A percentile compares a stretch with the other conserved stretches of the same genome.
Conservation (phyloP, 2,113 vertebrate genomes). For the Odontophorus gujanensis region DNA sequence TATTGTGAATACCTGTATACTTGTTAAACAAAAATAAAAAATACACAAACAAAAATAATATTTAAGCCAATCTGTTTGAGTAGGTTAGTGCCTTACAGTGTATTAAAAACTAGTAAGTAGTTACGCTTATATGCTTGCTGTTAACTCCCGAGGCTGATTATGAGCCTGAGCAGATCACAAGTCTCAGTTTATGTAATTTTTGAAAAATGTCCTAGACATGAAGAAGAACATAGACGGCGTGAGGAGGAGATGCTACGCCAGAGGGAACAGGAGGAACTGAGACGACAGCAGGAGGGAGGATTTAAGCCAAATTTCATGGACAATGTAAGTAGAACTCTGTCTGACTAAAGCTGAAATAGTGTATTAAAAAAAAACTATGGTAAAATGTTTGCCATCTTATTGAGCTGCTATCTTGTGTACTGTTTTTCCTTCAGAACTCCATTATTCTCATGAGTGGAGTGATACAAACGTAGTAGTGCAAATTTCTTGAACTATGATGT, state of each 20-base stretch:
- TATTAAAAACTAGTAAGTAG: background rate
- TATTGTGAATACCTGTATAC: background rate
- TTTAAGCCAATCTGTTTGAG: background rate
- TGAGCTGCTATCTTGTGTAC: background rate
- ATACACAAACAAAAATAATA: background rate
- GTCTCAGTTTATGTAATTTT: background rate
- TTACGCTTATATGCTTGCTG: background rate
- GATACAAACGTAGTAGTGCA: background rate
- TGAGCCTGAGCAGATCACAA: background rate
- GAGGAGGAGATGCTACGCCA: slow-evolving; percentile 95
- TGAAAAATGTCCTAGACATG: slow-evolving; percentile 76
- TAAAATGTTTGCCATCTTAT: background rate
- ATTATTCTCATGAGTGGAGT: background rate
- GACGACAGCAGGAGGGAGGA: slow-evolving; percentile 87
- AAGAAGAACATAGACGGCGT: slow-evolving; percentile 92
- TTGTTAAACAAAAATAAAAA: background rate
- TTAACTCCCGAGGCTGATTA: background rate
- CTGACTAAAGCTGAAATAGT: background rate
- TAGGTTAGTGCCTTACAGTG: background rate
- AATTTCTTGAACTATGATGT: background rate
- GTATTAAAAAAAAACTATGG: too few relatives aligned
- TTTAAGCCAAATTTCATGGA: slow-evolving; percentile 94
- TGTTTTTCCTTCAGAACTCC: background rate
- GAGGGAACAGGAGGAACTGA: slow-evolving; percentile 92
- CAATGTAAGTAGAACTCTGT: slow-evolving; percentile 85